Evolutionary conservation across 2,888 invertebrate genomes (phyloP), one percentile per base, ranked within the genome.

Genomic region (Drosophila atripex): DNA sequence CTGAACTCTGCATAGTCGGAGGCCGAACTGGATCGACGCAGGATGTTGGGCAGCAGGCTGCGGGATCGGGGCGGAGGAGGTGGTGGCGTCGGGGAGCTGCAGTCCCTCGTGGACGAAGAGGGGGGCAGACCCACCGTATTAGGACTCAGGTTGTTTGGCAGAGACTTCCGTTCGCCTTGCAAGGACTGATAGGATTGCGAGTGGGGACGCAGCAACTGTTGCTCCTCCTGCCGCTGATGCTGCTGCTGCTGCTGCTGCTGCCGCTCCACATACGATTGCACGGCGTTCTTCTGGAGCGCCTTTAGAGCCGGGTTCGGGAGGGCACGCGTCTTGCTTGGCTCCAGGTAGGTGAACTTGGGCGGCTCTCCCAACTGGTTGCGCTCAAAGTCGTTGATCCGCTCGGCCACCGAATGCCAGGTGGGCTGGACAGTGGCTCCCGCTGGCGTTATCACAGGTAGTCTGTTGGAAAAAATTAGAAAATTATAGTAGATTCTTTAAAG

Each of bases 211-310:
- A 88, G 65, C 56, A 88, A 50, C 76, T 88, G 78, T 30, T 87
- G 90, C 71, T 90, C 78, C 69, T 95, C 95, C 85, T 89, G 78
- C 68, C 89, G 86, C 71, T 90, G 89, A 52, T 80, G 91, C 79
- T 89, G 87, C 71, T 90, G 89, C 52, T 89, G 87, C 71, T 90
- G 89, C 52, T 80, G 91, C 79, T 94, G 94, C 79, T 96, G 95
- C 49, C 96, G 92, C 88, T 96, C 96, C 90, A 96, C 96, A 87
- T 95, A 97, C 1, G 95, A 95, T 65, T 96, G 92, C 7, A 97
- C 92, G 0, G 96, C 96, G 89, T 96, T 95, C 91, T 96, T 96
- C 88, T 96, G 96, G 69, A 96, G 95, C 12, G 95, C 95, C 90
- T 96, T 96, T 30, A 96, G 90, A 0, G 96, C 95, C 8, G 95